Conservation (phyloP, 2,113 vertebrate species). For the Arizona elegans region DNA sequence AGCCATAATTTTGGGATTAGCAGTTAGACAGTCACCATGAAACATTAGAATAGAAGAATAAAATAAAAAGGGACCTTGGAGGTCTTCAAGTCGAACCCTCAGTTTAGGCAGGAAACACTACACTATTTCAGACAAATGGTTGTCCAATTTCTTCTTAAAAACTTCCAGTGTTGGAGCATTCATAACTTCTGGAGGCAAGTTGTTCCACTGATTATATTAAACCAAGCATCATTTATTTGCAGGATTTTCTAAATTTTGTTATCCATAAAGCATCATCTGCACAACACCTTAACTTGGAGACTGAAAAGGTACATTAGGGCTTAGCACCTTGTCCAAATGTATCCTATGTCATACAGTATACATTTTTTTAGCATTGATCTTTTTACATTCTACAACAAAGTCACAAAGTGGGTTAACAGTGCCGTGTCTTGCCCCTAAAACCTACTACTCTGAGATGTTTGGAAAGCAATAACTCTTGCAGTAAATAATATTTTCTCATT, state of each 20-base stretch:
- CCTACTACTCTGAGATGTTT: not conserved
- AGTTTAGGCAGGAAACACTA: no score
- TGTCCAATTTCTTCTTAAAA: no score
- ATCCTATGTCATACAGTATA: not conserved
- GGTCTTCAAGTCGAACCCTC: no score
- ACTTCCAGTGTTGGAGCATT: no score
- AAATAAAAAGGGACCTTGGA: no score
- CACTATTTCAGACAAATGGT: no score
- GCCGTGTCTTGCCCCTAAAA: not conserved
- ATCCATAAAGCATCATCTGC: not conserved
- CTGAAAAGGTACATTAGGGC: not conserved
- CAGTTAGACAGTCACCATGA: not conserved
- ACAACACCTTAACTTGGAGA: not conserved
- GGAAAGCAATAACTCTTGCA: not conserved
- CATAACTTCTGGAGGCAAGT: no score
- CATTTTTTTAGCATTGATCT: not conserved
- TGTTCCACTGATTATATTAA: not conserved
- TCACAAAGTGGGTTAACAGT: not conserved
- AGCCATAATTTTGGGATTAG: not conserved
- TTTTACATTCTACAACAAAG: not conserved
- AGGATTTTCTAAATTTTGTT: not conserved
- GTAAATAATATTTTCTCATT: not conserved
- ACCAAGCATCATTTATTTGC: not conserved
- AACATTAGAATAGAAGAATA: not conserved
- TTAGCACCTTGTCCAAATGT: not conserved